A percentile compares a stretch with the other conserved stretches of the same genome.
Evolutionary conservation across 2,113 vertebrate genomes (phyloP).

Genomic region (Dasyurus viverrinus): DNA sequence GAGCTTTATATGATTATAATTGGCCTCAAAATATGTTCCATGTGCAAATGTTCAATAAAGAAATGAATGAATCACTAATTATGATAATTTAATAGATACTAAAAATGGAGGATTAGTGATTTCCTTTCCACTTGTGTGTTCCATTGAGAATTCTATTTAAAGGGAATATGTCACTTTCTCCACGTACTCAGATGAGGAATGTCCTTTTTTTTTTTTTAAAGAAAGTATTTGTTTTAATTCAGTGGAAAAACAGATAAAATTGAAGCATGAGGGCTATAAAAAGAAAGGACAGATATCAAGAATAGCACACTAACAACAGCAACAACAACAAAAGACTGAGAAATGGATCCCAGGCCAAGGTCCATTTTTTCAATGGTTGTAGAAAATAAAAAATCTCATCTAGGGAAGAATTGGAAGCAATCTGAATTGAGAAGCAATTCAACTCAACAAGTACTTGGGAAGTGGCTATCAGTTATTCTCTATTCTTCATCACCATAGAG

Average conservation of each 20-base stretch:
- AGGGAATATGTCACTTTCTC: slow-evolving; percentile 61
- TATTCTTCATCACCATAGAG: slow-evolving; percentile 32
- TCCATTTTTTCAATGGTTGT: slow-evolving; percentile 32
- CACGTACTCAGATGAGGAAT: slow-evolving; percentile 56
- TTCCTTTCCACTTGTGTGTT: slow-evolving; percentile 57
- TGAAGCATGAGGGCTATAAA: slow-evolving; percentile 52
- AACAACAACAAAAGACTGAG: slow-evolving; percentile 35
- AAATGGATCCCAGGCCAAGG: slow-evolving; percentile 31
- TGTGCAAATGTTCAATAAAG: slow-evolving; percentile 11
- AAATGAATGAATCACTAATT: neutral
- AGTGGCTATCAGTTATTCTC: neutral
- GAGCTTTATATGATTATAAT: neutral
- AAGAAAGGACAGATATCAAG: slow-evolving; percentile 70
- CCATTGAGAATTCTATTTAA: slow-evolving; percentile 58
- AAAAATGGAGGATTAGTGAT: slow-evolving; percentile 16
- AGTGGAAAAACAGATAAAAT: slow-evolving; percentile 62
- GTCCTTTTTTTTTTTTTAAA: slow-evolving; percentile 57
- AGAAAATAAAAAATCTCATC: slow-evolving; percentile 16
- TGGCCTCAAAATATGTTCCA: neutral
- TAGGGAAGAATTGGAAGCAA: slow-evolving; percentile 1
- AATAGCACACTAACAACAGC: slow-evolving; percentile 30
- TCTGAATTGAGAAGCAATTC: slow-evolving; percentile 25
- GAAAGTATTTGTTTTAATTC: slow-evolving; percentile 70
- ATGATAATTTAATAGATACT: slow-evolving; percentile 10
- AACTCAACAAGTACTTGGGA: slow-evolving; percentile 35